A percentile compares a stretch with the other conserved stretches of the same genome.
Conservation (phyloP, 2,797 vertebrate genomes). For the Chrosomus eos region DNA sequence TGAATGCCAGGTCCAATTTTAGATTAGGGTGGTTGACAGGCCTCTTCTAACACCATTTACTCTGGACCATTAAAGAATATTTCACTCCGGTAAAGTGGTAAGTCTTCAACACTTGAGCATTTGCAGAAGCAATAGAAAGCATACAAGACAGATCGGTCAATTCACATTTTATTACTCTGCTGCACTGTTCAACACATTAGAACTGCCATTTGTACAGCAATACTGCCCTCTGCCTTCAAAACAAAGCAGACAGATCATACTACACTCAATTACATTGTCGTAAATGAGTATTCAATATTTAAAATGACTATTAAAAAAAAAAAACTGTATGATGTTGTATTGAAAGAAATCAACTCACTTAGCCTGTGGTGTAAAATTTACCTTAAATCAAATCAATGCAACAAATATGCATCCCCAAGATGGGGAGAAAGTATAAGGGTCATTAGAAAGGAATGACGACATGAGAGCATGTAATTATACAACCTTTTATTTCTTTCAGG, state of each 20-base stretch:
- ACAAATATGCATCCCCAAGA: too few species aligned
- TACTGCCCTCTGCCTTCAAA: slow-evolving; percentile 61
- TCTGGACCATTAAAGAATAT: background rate
- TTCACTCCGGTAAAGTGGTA: background rate
- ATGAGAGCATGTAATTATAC: background rate
- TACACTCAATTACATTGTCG: background rate
- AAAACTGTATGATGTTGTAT: background rate
- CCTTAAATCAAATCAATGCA: background rate
- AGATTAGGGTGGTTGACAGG: slow-evolving; percentile 47
- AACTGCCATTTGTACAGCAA: slow-evolving; percentile 30
- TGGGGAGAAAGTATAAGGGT: too few species aligned
- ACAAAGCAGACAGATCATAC: background rate
- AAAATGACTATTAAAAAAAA: background rate
- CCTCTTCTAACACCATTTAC: slow-evolving; percentile 6
- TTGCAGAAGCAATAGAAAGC: background rate
- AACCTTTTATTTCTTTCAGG: slow-evolving; percentile 6
- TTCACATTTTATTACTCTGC: background rate
- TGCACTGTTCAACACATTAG: background rate
- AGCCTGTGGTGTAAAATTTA: background rate
- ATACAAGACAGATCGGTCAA: background rate
- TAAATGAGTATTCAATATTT: background rate
- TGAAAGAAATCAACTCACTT: background rate
- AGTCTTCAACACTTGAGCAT: background rate
- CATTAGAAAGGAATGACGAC: background rate
- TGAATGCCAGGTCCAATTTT: slow-evolving; percentile 67